These are phyloP conservation scores for Caenorhabditis inopinata DNA, from an alignment of 1,140 invertebrate species.

Conservation along the genomic window DNA sequence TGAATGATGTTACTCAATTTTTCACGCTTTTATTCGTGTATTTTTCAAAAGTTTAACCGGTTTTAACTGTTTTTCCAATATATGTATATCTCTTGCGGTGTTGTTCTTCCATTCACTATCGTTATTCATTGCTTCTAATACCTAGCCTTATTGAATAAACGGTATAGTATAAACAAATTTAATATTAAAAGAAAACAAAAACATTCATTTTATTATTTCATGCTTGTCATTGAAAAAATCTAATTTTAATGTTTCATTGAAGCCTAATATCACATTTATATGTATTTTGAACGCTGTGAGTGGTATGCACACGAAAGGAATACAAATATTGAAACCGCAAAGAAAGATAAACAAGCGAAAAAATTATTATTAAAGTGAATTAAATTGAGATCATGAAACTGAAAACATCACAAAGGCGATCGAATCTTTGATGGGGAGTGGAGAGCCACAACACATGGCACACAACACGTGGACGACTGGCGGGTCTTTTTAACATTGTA, in stretches of 20 bases:
- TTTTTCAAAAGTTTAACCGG: too few species aligned
- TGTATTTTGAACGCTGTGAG: not conserved
- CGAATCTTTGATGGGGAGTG: not conserved
- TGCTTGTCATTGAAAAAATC: too few species aligned
- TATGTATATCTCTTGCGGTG: too few species aligned
- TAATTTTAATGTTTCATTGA: too few species aligned
- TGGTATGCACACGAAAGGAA: not conserved
- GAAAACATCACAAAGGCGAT: not conserved
- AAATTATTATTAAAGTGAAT: slow-evolving; percentile 29
- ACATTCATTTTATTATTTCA: not conserved
- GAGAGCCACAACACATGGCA: not conserved
- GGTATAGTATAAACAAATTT: too few species aligned
- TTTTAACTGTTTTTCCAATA: too few species aligned
- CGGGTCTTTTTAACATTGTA: slow-evolving; percentile 19
- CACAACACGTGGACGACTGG: not conserved
- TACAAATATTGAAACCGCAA: not conserved
- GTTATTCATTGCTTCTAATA: too few species aligned
- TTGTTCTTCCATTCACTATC: too few species aligned
- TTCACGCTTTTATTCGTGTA: too few species aligned
- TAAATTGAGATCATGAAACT: slow-evolving; percentile 8
- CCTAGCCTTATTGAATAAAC: too few species aligned
- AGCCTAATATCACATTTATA: too few species aligned
- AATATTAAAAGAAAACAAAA: not conserved
- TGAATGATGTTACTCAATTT: too few species aligned
- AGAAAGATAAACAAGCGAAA: not conserved